Evolutionary conservation across 1,140 invertebrate genomes (phyloP), one percentile per base, ranked within the genome.

Genomic region (Sminthurides bifidus): DNA sequence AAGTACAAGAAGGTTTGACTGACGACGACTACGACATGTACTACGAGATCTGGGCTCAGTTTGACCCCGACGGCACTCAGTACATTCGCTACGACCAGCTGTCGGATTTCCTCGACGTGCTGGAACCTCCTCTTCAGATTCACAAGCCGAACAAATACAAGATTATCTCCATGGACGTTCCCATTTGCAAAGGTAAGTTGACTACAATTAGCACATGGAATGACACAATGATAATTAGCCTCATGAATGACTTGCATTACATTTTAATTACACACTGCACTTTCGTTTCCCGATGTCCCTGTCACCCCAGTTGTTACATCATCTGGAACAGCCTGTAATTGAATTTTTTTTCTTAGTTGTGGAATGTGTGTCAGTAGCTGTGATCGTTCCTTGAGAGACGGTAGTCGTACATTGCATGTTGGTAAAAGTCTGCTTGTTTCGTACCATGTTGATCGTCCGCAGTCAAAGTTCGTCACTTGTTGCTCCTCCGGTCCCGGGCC

Each of bases 11-110:
- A 73, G 92, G 93, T 66, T 77, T 97, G 40, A 97, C 93, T 29
- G 92, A 95, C 70, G 93, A 98, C 73, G 93, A 98, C 71, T 97
- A 97, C 75, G 94, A 98, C 70, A 95, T 97, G 91, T 98, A 95
- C 74, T 98, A 98, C 71, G 93, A 97, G 74, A 94, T 96, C 63
- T 98, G 94, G 94, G 60, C 57, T 31, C 59, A 65, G 67, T 98
- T 92, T 73, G 94, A 98, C 74, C 92, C 93, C 0, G 88, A 96
- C 67, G 93, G 93, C 45, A 94, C 92, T 3, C 90, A 96, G 72
- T 98, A 94, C 74, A 95, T 98, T 66, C 79, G 83, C 44, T 92
- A 95, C 73, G 83, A 91, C 65, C 83, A 91, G 70, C 74, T 98
- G 44, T 91, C 89, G 0, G 91, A 95, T 64, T 95, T 98, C 75